Evolutionary conservation across 2,888 invertebrate species (phyloP).

Genomic region (Sylvicola cinctus): DNA sequence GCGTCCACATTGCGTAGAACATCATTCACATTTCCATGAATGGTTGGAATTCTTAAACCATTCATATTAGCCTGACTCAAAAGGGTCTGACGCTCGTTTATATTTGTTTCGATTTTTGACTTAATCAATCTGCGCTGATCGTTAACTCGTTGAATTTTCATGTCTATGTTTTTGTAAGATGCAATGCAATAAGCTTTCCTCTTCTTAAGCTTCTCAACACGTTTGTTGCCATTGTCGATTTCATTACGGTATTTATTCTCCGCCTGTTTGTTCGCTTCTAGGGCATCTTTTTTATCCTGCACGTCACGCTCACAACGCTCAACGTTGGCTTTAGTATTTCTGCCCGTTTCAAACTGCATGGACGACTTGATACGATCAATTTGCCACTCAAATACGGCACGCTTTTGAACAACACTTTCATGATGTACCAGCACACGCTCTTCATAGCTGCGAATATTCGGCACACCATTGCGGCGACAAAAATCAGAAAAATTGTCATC

Average conservation of each 20-base stretch:
- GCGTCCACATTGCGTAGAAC: neutral
- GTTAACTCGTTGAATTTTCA: slow-evolving; percentile 71
- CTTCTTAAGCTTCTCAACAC: slow-evolving; percentile 64
- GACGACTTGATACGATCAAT: slow-evolving; percentile 85
- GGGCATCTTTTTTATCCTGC: slow-evolving; percentile 76
- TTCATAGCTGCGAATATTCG: slow-evolving; percentile 95
- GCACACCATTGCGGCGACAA: slow-evolving; percentile 83
- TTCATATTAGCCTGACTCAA: slow-evolving; percentile 96
- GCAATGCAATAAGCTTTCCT: slow-evolving; percentile 55
- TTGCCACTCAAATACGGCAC: slow-evolving; percentile 93
- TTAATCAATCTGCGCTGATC: slow-evolving; percentile 69
- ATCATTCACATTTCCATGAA: slow-evolving; percentile 80
- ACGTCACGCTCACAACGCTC: slow-evolving; percentile 84
- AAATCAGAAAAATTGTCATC: slow-evolving; percentile 90
- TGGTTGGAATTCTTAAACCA: slow-evolving; percentile 78
- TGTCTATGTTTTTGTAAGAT: slow-evolving; percentile 67
- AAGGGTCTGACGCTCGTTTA: slow-evolving; percentile 78
- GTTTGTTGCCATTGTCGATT: slow-evolving; percentile 72
- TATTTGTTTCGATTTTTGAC: slow-evolving; percentile 73
- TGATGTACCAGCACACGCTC: slow-evolving; percentile 88
- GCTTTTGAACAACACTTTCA: slow-evolving; percentile 85
- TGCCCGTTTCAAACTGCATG: slow-evolving; percentile 85
- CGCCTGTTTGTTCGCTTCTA: slow-evolving; percentile 52
- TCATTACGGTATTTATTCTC: slow-evolving; percentile 56
- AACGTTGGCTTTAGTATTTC: slow-evolving; percentile 86